These are phyloP conservation scores for Hydropotes inermis DNA, from an alignment of 2,113 vertebrate species.

Conservation along the genomic window DNA sequence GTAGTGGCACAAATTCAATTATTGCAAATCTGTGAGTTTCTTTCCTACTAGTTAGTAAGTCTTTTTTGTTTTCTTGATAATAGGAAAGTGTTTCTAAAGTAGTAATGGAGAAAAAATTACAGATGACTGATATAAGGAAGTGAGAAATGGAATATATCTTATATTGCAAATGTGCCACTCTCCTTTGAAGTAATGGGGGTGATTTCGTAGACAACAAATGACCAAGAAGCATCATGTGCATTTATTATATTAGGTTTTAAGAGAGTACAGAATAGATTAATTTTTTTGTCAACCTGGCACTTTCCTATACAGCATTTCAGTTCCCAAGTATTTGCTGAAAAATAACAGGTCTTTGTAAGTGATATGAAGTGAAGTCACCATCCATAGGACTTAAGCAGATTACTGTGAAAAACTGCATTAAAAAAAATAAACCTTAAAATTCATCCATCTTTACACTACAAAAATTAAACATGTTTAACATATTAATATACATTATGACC, in stretches of 20 bases:
- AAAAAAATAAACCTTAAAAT: background rate
- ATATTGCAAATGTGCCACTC: conserved; percentile 17
- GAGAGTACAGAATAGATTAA: conserved; percentile 9
- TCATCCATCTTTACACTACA: background rate
- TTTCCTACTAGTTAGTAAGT: conserved; percentile 26
- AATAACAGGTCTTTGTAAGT: conserved; percentile 49
- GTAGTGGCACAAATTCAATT: conserved; percentile 65
- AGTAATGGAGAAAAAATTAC: conserved; percentile 37
- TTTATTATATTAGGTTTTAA: conserved; percentile 12
- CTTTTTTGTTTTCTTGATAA: conserved; percentile 62
- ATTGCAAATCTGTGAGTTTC: conserved; percentile 44
- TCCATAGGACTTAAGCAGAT: conserved; percentile 53
- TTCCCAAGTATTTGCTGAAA: conserved; percentile 54
- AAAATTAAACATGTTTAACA: background rate
- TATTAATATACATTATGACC: background rate
- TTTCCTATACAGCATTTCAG: conserved; percentile 47
- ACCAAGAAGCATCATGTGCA: background rate
- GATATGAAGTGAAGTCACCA: conserved; percentile 66
- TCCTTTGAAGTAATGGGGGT: conserved; percentile 20
- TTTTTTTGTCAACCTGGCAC: background rate
- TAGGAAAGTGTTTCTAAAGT: conserved; percentile 39
- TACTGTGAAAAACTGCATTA: conserved; percentile 43
- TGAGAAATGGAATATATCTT: conserved; percentile 12
- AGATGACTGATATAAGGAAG: background rate
- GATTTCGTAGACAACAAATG: conserved; percentile 23